Percentiles rank a stretch among this genome's conserved stretches.
Evolutionary conservation across 1,140 invertebrate species (phyloP).

Genomic region (Rhopalosiphum maidis): DNA sequence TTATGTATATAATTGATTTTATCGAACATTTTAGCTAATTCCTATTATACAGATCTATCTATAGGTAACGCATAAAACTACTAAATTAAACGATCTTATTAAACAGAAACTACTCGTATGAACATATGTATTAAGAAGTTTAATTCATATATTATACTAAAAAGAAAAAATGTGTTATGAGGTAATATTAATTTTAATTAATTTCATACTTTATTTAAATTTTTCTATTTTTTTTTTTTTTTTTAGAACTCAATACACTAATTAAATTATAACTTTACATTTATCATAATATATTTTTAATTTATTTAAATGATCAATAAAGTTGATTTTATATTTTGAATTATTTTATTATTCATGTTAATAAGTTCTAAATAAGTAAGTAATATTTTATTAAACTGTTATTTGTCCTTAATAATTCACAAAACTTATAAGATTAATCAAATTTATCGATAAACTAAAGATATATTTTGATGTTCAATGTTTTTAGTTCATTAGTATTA

Average conservation of each 20-base stretch:
- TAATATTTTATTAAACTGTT: neutral
- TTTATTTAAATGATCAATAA: too few relatives aligned
- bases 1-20: neutral
- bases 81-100: neutral
- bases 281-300: neutral
- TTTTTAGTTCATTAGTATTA: slow-evolving; percentile 30
- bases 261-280: neutral
- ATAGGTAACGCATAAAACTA: too few relatives aligned
- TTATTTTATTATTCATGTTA: too few relatives aligned
- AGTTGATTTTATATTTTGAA: too few relatives aligned
- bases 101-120: neutral
- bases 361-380: neutral
- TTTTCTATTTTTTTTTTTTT: neutral
- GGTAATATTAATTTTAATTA: neutral
- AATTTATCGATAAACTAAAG: neutral
- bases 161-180: neutral
- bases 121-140: neutral
- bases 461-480: neutral
- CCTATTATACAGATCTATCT: too few relatives aligned
- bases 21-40: neutral
- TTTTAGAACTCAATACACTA: neutral
- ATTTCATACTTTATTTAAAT: neutral
- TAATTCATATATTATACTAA: neutral
- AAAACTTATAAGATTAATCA: slow-evolving; percentile 7
- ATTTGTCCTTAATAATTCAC: neutral